These are phyloP conservation scores for Podarcis raffonei DNA, from an alignment of 2,113 vertebrate species.

Conservation along the genomic window DNA sequence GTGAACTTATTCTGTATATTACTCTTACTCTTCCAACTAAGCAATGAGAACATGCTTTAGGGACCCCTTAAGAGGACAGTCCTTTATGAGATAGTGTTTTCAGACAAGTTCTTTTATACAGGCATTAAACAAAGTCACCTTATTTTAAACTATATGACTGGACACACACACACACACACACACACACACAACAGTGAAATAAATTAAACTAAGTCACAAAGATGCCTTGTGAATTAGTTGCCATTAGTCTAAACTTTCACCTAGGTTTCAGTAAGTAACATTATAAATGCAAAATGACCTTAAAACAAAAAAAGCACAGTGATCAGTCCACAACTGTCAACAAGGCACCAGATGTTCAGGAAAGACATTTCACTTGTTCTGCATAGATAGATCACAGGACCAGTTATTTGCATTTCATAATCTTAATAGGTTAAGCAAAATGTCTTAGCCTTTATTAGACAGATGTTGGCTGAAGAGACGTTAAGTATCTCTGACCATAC, in stretches of 20 bases:
- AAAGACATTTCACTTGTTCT: slow-evolving; percentile 43
- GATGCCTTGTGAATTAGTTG: slow-evolving; percentile 56
- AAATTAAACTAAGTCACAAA: slow-evolving; percentile 55
- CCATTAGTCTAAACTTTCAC: slow-evolving; percentile 58
- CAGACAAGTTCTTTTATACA: slow-evolving; percentile 22
- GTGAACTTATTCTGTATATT: not conserved
- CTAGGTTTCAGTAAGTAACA: slow-evolving; percentile 19
- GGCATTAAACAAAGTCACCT: slow-evolving; percentile 43
- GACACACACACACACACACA: slow-evolving; percentile 47
- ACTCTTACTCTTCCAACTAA: not conserved
- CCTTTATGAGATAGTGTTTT: not conserved
- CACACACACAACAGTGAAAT: slow-evolving; percentile 55
- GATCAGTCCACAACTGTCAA: slow-evolving; percentile 46
- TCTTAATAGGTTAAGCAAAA: slow-evolving; percentile 49
- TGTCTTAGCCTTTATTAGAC: slow-evolving; percentile 45
- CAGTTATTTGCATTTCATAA: slow-evolving; percentile 55
- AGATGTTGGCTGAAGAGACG: slow-evolving; percentile 51
- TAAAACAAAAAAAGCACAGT: slow-evolving; percentile 42
- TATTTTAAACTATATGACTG: slow-evolving; percentile 55
- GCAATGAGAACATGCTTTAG: not conserved
- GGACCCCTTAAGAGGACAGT: not conserved
- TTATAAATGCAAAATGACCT: slow-evolving; percentile 52
- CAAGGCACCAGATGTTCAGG: slow-evolving; percentile 41
- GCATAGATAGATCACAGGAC: slow-evolving; percentile 39
- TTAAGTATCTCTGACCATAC: slow-evolving; percentile 56